A percentile compares a stretch with the other conserved stretches of the same genome.
Evolutionary conservation across 2,113 vertebrate genomes (phyloP).

Genomic region (Speoplatyrhinus poulsoni): DNA sequence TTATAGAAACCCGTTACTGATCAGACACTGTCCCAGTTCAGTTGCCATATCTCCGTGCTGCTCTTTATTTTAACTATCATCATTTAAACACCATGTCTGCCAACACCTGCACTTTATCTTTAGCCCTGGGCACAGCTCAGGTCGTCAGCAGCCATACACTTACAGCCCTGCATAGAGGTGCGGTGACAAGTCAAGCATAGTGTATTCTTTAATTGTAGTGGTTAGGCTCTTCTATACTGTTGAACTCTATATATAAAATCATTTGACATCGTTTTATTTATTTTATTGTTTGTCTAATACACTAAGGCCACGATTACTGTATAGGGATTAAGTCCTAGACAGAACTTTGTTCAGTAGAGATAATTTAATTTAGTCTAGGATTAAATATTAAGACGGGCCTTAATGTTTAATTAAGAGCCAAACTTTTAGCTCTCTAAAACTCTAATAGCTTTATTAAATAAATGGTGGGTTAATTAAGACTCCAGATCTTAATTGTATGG

Average conservation of each 20-base stretch:
- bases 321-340: no score
- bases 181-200: slow-evolving; percentile 2
- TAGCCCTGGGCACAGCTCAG: slow-evolving; percentile 35
- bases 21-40: neutral
- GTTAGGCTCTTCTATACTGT: neutral
- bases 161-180: slow-evolving; percentile 14
- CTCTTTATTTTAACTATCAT: slow-evolving; percentile 30
- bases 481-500: slow-evolving; percentile 27
- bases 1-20: no score
- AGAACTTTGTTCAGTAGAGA: no score
- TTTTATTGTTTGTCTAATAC: slow-evolving; percentile 20
- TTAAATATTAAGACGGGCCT: no score
- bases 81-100: slow-evolving; percentile 26
- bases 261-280: neutral
- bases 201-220: neutral
- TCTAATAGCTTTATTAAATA: slow-evolving; percentile 21
- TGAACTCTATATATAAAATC: neutral
- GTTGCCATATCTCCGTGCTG: slow-evolving; percentile 23
- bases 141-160: slow-evolving; percentile 46
- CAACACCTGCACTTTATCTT: slow-evolving; percentile 48
- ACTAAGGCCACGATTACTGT: no score
- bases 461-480: slow-evolving; percentile 1
- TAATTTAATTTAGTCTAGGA: no score
- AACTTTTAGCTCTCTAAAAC: slow-evolving; percentile 11
- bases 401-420: slow-evolving; percentile 25